Base-by-base conservation (phyloP, 2,113 vertebrate genomes). In the Raja brachyura region DNA sequence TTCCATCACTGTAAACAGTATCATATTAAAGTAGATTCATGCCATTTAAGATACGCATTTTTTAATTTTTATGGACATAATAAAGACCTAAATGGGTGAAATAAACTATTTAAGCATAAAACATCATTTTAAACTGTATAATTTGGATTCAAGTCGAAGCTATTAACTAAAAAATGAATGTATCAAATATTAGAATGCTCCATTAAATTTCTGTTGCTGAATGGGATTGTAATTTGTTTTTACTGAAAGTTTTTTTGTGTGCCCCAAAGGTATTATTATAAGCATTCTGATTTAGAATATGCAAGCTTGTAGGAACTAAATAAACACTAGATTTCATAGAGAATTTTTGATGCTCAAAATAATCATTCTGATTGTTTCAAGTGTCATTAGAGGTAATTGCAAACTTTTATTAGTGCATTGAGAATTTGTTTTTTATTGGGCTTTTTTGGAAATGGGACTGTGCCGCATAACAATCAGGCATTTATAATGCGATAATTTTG, bases 261-360 rank as follows among this genome's bases (percentile, higher is more conserved):
- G 66, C 66, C 90, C 86, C 66, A 73, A 92, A 92, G 90, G 90
- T 92, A 92, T 73, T 92, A 92, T 73, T 25, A 28, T 73, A 92
- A 54, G 20, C 39, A 73, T 73, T 73, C 90, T 74, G 20, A 20
- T 74, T 92, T 70, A 48, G 90, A 92, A 73, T 73, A 31, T 70
- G 90, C 66, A 92, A 92, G 90, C 68, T 28, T 73, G 66, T 92
- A 68, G 39, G 63, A 92, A 92, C 90, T 92, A 73, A 92, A 92
- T 92, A 92, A 92, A 73, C 39, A 74, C 68, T 54, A 92, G 33
- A 73, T 92, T 92, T 54, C 31, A 31, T 73, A 2, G 68, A 92
- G 88, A 90, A 70, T 48, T 90, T 63, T 48, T 90, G 31, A 88
- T 92, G 90, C 22, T 92, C 90, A 92, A 22, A 73, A 54, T 73